Conservation (phyloP, 2,113 vertebrate species). For the Tyrannus savana region DNA sequence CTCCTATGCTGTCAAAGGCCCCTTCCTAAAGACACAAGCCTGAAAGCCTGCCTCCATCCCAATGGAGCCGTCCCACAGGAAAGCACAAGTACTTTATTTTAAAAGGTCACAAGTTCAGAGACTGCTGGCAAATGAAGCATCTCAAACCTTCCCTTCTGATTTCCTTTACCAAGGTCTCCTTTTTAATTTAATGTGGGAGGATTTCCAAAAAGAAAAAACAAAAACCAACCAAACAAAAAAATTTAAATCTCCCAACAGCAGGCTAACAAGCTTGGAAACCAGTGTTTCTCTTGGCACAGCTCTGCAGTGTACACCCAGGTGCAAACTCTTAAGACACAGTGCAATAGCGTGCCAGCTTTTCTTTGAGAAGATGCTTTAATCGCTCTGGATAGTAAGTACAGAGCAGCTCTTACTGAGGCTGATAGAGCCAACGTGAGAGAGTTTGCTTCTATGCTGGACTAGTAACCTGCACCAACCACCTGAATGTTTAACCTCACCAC, state of each 20-base stretch:
- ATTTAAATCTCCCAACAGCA: conserved; percentile 4
- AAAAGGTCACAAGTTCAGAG: conserved; percentile 51
- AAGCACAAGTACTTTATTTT: conserved; percentile 13
- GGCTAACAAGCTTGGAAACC: conserved; percentile 18
- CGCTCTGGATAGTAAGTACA: background rate
- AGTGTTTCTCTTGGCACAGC: conserved; percentile 44
- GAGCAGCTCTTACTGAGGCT: background rate
- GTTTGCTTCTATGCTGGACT: background rate
- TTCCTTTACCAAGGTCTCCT: background rate
- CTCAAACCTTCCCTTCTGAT: conserved; percentile 20
- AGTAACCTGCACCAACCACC: background rate
- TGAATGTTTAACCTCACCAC: background rate
- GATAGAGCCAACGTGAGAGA: background rate
- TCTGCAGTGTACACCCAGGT: conserved; percentile 5
- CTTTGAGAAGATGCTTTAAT: conserved; percentile 9
- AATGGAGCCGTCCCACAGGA: background rate
- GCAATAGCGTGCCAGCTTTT: background rate
- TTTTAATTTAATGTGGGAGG: conserved; percentile 36
- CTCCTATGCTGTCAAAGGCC: conserved; percentile 20
- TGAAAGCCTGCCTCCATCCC: conserved; percentile 4
- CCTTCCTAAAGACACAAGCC: conserved; percentile 16
- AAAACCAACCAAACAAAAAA: background rate
- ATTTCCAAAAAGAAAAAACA: background rate
- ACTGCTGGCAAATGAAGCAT: conserved; percentile 13
- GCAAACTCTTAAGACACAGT: background rate